Evolutionary conservation across 2,797 vertebrate genomes (phyloP).

Genomic region (Paguma larvata): DNA sequence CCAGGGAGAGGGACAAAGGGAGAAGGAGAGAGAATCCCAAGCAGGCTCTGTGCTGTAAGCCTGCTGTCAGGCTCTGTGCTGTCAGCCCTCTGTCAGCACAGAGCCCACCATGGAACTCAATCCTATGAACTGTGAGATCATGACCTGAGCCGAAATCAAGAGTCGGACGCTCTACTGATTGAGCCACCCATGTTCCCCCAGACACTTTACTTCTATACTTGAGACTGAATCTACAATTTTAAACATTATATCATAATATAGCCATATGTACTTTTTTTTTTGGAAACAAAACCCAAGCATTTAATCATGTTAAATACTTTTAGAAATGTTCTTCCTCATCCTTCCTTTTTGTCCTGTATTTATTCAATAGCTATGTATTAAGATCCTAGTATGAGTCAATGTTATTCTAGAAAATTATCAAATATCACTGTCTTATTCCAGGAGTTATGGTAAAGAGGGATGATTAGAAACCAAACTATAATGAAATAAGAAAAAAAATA

Average conservation of each 20-base stretch:
- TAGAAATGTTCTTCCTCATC: neutral
- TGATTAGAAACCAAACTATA: neutral
- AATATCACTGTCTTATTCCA: neutral
- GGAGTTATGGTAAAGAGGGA: neutral
- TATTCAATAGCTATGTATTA: neutral
- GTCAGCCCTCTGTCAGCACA: too few relatives aligned
- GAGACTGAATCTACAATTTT: neutral
- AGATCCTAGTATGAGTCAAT: neutral
- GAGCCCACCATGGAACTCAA: too few relatives aligned
- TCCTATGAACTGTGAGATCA: too few relatives aligned
- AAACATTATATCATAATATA: neutral
- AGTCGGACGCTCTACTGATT: too few relatives aligned
- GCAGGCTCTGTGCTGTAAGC: too few relatives aligned
- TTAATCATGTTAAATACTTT: neutral
- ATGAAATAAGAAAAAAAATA: neutral
- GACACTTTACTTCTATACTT: neutral
- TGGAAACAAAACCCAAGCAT: neutral
- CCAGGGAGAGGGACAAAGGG: too few relatives aligned
- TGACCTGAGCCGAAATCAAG: too few relatives aligned
- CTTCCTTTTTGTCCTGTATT: neutral
- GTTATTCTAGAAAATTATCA: neutral
- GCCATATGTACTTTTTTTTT: neutral
- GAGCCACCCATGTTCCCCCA: neutral
- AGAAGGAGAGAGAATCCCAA: too few relatives aligned
- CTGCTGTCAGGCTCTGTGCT: too few relatives aligned